Evolutionary conservation across 2,797 vertebrate genomes (phyloP).

Genomic region (Gorsachius magnificus): DNA sequence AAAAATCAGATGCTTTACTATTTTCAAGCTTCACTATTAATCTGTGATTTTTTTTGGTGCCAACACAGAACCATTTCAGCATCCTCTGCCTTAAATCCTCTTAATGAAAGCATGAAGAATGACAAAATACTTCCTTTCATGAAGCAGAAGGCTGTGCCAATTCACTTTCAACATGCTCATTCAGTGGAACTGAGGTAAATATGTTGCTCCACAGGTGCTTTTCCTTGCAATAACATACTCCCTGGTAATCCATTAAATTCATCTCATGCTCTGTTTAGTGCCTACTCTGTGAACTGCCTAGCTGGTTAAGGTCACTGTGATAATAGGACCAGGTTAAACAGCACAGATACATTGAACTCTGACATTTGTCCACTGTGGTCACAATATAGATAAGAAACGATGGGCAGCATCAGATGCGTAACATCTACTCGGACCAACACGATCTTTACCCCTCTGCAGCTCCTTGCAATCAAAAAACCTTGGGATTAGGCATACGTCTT

Average conservation of each 20-base stretch:
- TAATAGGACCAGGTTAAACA: conserved; percentile 54
- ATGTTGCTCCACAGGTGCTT: conserved; percentile 69
- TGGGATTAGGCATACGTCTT: not conserved
- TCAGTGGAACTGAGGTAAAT: conserved; percentile 60
- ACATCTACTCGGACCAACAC: not conserved
- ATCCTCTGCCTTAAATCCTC: conserved; percentile 65
- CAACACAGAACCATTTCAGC: conserved; percentile 63
- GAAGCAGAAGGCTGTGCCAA: conserved; percentile 50
- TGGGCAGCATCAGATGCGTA: not conserved
- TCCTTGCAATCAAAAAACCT: not conserved
- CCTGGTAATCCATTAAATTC: conserved; percentile 62
- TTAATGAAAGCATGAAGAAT: conserved; percentile 66
- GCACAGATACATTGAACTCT: conserved; percentile 22
- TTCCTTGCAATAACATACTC: conserved; percentile 48
- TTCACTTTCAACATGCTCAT: conserved; percentile 51
- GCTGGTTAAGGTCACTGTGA: conserved; percentile 43
- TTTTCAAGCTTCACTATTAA: conserved; percentile 71
- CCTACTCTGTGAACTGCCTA: conserved; percentile 41
- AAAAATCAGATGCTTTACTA: conserved; percentile 73
- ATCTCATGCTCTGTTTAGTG: conserved; percentile 52
- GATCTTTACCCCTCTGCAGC: not conserved
- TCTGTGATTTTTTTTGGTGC: conserved; percentile 62
- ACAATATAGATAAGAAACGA: not conserved
- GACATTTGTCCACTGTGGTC: conserved; percentile 9
- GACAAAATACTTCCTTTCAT: conserved; percentile 61